A percentile compares a stretch with the other conserved stretches of the same genome.
Conservation (phyloP, 2,797 vertebrate genomes). For the Bufotes viridis region DNA sequence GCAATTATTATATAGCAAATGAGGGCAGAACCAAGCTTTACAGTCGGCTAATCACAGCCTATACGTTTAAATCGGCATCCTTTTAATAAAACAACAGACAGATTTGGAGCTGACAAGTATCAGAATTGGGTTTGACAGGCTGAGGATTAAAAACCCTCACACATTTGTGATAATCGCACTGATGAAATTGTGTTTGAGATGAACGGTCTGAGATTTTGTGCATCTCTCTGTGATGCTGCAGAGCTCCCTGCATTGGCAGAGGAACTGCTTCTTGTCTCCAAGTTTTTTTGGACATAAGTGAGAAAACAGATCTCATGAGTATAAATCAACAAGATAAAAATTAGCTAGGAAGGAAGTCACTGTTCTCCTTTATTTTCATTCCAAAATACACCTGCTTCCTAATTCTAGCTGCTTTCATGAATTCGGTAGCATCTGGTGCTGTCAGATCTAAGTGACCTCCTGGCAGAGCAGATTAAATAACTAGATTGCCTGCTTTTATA, state of each 20-base stretch:
- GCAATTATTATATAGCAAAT: neutral
- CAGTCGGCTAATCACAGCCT: neutral
- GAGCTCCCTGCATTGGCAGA: neutral
- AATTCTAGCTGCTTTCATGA: constrained; percentile 52
- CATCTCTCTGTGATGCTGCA: constrained; percentile 16
- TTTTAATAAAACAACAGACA: neutral
- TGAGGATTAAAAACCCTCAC: constrained; percentile 12
- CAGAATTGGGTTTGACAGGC: constrained; percentile 20
- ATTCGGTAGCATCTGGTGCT: constrained; percentile 50
- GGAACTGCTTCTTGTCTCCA: constrained; percentile 29
- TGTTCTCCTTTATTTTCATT: constrained; percentile 42
- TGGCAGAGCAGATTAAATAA: neutral
- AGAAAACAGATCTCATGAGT: constrained; percentile 40
- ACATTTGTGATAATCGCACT: neutral
- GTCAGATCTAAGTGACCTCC: constrained; percentile 12
- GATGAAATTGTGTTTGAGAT: constrained; percentile 11
- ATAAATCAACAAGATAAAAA: constrained; percentile 47
- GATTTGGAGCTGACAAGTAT: neutral
- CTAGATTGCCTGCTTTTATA: neutral
- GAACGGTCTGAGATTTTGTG: neutral
- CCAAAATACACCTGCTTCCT: constrained; percentile 59
- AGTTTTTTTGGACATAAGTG: constrained; percentile 20
- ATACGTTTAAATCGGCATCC: neutral
- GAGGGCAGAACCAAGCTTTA: neutral
- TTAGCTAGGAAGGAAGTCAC: constrained; percentile 40